Percentiles rank a stretch among this genome's conserved stretches.
phyloP scores from a whole-genome alignment of 2,888 invertebrate genomes.

The Ophioninae sp. region DNA sequence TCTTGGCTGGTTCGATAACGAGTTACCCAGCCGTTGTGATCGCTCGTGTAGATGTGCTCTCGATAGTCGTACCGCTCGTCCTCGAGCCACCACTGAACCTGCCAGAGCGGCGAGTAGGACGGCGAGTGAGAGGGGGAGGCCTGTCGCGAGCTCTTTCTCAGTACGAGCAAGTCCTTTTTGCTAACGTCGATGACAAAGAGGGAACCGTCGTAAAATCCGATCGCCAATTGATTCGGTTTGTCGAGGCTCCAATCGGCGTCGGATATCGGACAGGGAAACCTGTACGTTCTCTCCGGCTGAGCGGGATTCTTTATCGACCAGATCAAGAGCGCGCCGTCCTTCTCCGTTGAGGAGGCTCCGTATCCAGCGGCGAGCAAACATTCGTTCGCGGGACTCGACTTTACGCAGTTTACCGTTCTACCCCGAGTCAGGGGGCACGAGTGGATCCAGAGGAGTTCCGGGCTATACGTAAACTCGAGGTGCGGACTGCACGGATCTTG shows the following conservation, averaged over 20 bases:
- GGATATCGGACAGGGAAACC: constrained; percentile 86
- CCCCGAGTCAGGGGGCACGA: constrained; percentile 80
- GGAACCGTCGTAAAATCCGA: constrained; percentile 89
- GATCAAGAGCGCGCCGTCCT: constrained; percentile 86
- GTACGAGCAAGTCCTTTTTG: constrained; percentile 81
- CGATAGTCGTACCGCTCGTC: constrained; percentile 68
- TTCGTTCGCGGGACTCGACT: constrained; percentile 86
- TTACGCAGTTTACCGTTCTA: constrained; percentile 84
- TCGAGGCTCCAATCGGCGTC: constrained; percentile 86
- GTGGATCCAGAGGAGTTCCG: constrained; percentile 87
- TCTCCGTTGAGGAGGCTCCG: constrained; percentile 80
- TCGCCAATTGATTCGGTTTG: constrained; percentile 88
- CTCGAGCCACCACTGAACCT: constrained; percentile 84
- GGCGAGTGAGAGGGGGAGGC: constrained; percentile 86
- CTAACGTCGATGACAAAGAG: constrained; percentile 88
- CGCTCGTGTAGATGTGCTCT: constrained; percentile 74
- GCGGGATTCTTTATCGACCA: constrained; percentile 91
- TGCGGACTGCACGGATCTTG: constrained; percentile 85
- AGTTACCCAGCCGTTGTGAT: constrained; percentile 75
- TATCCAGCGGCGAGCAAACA: constrained; percentile 90
- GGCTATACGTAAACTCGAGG: constrained; percentile 85
- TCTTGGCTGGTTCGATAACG: constrained; percentile 76
- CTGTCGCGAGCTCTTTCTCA: constrained; percentile 83
- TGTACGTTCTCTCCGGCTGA: constrained; percentile 87
- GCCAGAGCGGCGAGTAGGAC: constrained; percentile 86